These are phyloP conservation scores for Hesperophylax magnus DNA, from an alignment of 1,140 invertebrate species.

Conservation along the genomic window DNA sequence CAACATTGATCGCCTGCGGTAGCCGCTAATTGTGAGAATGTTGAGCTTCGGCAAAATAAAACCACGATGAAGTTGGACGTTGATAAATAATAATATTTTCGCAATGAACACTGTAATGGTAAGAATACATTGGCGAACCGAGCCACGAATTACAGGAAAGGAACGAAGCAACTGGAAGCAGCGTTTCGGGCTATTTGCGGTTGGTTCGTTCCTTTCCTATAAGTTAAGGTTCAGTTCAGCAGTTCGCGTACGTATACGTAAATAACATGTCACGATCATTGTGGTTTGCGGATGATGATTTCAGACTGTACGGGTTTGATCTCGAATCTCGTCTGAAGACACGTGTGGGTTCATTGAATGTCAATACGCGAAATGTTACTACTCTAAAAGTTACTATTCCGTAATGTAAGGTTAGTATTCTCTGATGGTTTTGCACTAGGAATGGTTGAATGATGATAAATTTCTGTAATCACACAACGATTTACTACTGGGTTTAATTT, in stretches of 20 bases:
- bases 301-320: not conserved
- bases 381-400: slow-evolving; percentile 11
- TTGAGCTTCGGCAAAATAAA: not conserved
- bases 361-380: slow-evolving; percentile 12
- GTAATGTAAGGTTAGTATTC: not conserved
- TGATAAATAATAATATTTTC: no score
- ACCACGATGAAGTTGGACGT: not conserved
- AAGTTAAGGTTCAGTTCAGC: no score
- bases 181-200: no score
- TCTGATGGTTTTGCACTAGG: no score
- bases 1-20: not conserved
- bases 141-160: no score
- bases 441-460: no score
- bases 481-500: no score
- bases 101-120: not conserved
- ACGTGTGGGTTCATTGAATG: not conserved
- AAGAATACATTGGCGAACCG: no score
- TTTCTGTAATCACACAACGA: no score
- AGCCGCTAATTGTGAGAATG: not conserved
- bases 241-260: no score
- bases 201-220: no score
- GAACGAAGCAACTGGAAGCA: no score
- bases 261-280: slow-evolving; percentile 27
- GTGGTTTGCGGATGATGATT: slow-evolving; percentile 3
- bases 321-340: not conserved